Conservation (phyloP, 23 tunicate genomes). For the Trididemnum clinides region DNA sequence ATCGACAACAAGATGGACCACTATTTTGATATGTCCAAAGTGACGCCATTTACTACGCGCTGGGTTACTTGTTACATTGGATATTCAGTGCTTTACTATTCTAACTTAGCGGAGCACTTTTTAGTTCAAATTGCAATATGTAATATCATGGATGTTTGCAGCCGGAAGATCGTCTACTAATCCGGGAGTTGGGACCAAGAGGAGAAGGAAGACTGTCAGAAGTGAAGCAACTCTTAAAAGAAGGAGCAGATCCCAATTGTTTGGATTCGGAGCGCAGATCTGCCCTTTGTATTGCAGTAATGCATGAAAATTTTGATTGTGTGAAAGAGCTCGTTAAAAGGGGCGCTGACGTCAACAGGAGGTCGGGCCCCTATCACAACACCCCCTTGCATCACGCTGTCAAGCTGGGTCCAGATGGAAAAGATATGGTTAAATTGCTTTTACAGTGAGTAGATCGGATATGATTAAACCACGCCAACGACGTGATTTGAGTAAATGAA, state of each 20-base stretch:
- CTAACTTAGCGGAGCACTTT: too few species aligned
- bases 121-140: too few species aligned
- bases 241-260: slow-evolving; percentile 89
- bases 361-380: slow-evolving; percentile 62
- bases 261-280: slow-evolving; percentile 64
- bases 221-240: slow-evolving; percentile 71
- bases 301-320: slow-evolving; percentile 52
- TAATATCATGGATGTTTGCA: too few species aligned
- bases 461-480: too few species aligned
- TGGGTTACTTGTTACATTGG: too few species aligned
- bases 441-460: slow-evolving; percentile 82
- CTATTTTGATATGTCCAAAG: too few species aligned
- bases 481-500: too few species aligned
- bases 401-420: slow-evolving; percentile 85
- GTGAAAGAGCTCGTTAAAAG: slow-evolving; percentile 59
- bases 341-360: slow-evolving; percentile 82
- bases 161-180: slow-evolving; percentile 93
- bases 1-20: too few species aligned
- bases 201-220: slow-evolving; percentile 83
- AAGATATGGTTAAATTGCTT: slow-evolving; percentile 80
- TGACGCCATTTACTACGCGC: too few species aligned
- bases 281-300: slow-evolving; percentile 62
- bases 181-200: slow-evolving; percentile 88
- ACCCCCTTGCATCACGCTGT: slow-evolving; percentile 88
- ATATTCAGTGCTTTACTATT: too few species aligned